Percentiles rank a stretch among this genome's conserved stretches.
These are phyloP conservation scores for Tridacna crocea DNA, from an alignment of 2,888 invertebrate genomes.

Conservation along the genomic window DNA sequence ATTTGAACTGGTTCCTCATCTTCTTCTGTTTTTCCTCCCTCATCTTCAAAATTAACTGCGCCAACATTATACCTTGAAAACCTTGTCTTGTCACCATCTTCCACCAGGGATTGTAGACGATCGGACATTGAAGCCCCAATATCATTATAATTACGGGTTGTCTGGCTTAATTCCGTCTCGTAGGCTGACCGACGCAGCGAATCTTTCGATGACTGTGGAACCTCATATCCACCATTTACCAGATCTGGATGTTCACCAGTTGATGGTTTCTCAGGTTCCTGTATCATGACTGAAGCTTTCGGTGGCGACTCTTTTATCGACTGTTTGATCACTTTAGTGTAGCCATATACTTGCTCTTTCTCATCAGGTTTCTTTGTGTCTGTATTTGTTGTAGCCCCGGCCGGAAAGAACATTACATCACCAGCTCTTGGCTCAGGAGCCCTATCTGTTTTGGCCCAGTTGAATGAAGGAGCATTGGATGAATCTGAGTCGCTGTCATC, in stretches of 20 bases:
- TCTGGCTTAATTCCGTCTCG: slow-evolving; percentile 48
- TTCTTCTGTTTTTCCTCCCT: slow-evolving; percentile 28
- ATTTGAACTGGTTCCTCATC: slow-evolving; percentile 44
- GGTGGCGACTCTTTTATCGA: slow-evolving; percentile 20
- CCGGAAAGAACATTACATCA: slow-evolving; percentile 58
- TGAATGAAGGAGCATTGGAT: slow-evolving; percentile 46
- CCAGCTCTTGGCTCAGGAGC: slow-evolving; percentile 57
- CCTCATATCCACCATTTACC: slow-evolving; percentile 43
- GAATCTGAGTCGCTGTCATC: slow-evolving; percentile 43
- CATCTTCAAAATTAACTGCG: slow-evolving; percentile 50
- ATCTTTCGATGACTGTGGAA: slow-evolving; percentile 30
- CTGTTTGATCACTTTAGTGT: slow-evolving; percentile 36
- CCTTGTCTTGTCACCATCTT: slow-evolving; percentile 60
- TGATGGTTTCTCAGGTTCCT: not conserved
- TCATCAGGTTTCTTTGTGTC: slow-evolving; percentile 3
- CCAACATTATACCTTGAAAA: slow-evolving; percentile 53
- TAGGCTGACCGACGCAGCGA: slow-evolving; percentile 34
- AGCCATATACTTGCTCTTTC: slow-evolving; percentile 23
- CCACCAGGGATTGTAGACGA: slow-evolving; percentile 52
- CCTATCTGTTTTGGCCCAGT: slow-evolving; percentile 33
- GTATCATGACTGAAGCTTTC: slow-evolving; percentile 4
- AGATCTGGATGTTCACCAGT: not conserved
- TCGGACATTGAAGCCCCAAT: slow-evolving; percentile 57
- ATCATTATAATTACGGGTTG: slow-evolving; percentile 4
- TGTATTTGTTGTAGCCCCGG: slow-evolving; percentile 13